These are phyloP conservation scores for Scalopus aquaticus DNA, from an alignment of 2,113 vertebrate species.

Conservation along the genomic window DNA sequence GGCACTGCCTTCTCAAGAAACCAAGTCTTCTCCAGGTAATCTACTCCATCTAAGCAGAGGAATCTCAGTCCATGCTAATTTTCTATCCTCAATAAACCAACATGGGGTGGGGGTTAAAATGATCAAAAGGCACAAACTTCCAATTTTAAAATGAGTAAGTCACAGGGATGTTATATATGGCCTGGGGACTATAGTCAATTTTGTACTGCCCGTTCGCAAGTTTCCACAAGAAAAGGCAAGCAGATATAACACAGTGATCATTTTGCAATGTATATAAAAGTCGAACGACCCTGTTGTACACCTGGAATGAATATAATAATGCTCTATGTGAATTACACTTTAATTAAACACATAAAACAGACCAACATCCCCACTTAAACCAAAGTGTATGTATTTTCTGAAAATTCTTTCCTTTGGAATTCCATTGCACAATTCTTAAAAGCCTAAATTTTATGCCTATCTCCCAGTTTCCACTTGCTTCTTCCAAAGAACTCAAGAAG, in stretches of 20 bases:
- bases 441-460: neutral
- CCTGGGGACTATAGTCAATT: neutral
- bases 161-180: neutral
- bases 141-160: neutral
- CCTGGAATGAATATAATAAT: neutral
- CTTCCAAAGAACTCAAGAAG: neutral
- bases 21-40: neutral
- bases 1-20: neutral
- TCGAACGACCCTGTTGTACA: neutral
- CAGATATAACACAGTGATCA: neutral
- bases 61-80: neutral
- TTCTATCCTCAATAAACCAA: neutral
- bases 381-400: conserved; percentile 30
- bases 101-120: neutral
- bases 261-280: neutral
- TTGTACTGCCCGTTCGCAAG: neutral
- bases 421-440: neutral
- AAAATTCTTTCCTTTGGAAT: conserved; percentile 30
- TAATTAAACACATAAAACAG: neutral
- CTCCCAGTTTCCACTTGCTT: neutral
- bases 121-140: neutral
- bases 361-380: neutral
- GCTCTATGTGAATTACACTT: neutral
- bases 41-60: neutral
- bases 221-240: no score